Evolutionary conservation across 2,113 vertebrate species (phyloP).

Genomic region (Sander lucioperca): DNA sequence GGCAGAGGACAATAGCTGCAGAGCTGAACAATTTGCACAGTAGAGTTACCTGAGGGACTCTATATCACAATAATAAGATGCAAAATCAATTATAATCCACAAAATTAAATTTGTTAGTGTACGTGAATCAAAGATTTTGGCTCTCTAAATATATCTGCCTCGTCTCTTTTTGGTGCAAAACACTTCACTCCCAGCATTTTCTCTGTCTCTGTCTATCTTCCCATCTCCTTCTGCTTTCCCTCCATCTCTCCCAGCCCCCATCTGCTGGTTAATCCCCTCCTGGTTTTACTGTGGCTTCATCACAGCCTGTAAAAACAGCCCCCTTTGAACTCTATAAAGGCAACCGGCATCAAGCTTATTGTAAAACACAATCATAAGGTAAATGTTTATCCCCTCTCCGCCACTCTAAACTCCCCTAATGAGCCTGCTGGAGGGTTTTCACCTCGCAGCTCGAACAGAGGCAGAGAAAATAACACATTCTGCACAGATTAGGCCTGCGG

Average conservation of each 20-base stretch:
- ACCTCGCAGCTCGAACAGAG: slow-evolving; percentile 85
- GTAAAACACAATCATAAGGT: slow-evolving; percentile 92
- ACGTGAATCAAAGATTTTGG: not conserved
- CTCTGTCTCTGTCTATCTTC: slow-evolving; percentile 7
- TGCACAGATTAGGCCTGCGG: slow-evolving; percentile 41
- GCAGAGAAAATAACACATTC: slow-evolving; percentile 47
- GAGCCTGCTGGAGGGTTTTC: slow-evolving; percentile 86
- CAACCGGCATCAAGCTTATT: slow-evolving; percentile 90
- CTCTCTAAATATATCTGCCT: not conserved
- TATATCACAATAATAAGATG: not conserved
- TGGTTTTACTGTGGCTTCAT: slow-evolving; percentile 91
- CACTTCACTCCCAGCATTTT: not conserved
- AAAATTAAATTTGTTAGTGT: not conserved
- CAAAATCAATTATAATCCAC: slow-evolving; percentile 4
- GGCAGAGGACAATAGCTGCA: slow-evolving; percentile 44
- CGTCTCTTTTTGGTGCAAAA: slow-evolving; percentile 24
- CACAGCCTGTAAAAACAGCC: slow-evolving; percentile 90
- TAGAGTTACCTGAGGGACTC: not conserved
- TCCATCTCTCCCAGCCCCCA: slow-evolving; percentile 69
- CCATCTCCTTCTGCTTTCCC: not conserved
- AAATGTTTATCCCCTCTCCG: slow-evolving; percentile 91
- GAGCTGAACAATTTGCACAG: slow-evolving; percentile 10
- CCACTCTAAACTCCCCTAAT: slow-evolving; percentile 89
- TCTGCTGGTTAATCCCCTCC: slow-evolving; percentile 86
- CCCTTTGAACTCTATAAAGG: slow-evolving; percentile 94